Conservation (phyloP, 1,140 invertebrate species). For the Drosophila pseudoobscura region DNA sequence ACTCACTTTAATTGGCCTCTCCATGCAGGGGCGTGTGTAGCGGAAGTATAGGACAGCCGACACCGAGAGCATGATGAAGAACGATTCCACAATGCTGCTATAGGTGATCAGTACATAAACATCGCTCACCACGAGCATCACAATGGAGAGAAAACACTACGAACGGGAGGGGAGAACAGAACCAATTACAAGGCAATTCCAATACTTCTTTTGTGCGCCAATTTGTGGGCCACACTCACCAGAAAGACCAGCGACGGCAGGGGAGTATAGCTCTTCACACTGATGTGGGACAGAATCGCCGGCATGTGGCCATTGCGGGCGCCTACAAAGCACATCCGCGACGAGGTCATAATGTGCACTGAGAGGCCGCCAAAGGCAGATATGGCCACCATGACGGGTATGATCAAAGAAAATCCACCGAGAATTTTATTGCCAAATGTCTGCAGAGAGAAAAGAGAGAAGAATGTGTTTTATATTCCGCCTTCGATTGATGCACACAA, state of each 20-base stretch:
- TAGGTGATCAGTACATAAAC: constrained; percentile 96
- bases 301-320: constrained; percentile 96
- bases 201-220: constrained; percentile 54
- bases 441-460: constrained; percentile 83
- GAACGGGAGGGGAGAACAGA: constrained; percentile 60
- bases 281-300: constrained; percentile 92
- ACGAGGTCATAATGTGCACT: constrained; percentile 95
- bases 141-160: constrained; percentile 91
- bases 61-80: constrained; percentile 95
- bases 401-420: constrained; percentile 89
- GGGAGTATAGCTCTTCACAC: constrained; percentile 91
- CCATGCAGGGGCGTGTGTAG: constrained; percentile 90
- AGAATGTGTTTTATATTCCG: constrained; percentile 7
- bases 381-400: constrained; percentile 93
- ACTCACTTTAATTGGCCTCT: constrained; percentile 94
- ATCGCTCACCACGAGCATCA: constrained; percentile 93
- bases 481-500: background rate
- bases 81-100: constrained; percentile 95
- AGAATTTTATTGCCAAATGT: constrained; percentile 91
- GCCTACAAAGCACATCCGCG: constrained; percentile 95
- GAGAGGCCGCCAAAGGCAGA: constrained; percentile 94
- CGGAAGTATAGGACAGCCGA: constrained; percentile 94
- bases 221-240: constrained; percentile 85
- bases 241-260: constrained; percentile 93
- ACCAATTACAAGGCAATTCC: constrained; percentile 55